Conservation (phyloP, 2,113 vertebrate species). For the Rhinolophus sinicus region DNA sequence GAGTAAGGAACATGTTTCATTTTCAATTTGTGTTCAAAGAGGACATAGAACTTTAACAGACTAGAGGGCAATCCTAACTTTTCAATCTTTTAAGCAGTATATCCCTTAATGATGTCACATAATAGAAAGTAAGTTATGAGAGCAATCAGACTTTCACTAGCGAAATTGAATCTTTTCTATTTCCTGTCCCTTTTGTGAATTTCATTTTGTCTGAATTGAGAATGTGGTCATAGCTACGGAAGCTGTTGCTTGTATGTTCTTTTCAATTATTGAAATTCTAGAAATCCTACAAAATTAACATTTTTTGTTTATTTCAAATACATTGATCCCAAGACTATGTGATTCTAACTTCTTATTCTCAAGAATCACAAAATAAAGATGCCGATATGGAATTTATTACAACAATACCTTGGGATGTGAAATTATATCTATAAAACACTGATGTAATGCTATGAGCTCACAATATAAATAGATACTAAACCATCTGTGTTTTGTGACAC, state of each 20-base stretch:
- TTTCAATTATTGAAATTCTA: slow-evolving; percentile 45
- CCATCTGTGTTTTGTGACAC: slow-evolving; percentile 31
- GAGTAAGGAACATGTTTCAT: not conserved
- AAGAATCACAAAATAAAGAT: slow-evolving; percentile 53
- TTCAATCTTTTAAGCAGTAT: not conserved
- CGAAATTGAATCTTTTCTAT: not conserved
- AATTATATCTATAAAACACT: slow-evolving; percentile 48
- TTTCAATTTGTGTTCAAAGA: not conserved
- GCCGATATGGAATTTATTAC: not conserved
- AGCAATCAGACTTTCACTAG: not conserved
- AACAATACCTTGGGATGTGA: not conserved
- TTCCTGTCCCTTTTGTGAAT: not conserved
- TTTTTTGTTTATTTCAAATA: slow-evolving; percentile 50
- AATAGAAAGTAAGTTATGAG: not conserved
- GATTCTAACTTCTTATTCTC: slow-evolving; percentile 23
- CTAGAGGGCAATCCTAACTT: not conserved
- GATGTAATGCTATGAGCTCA: slow-evolving; percentile 66
- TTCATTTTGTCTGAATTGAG: slow-evolving; percentile 21
- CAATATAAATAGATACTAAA: slow-evolving; percentile 44
- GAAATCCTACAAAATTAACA: slow-evolving; percentile 38
- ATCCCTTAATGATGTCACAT: not conserved
- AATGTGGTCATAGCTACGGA: not conserved
- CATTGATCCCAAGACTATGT: not conserved
- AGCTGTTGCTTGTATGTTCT: not conserved
- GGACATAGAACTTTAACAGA: not conserved